Evolutionary conservation across 2,888 invertebrate genomes (phyloP), one percentile per base, ranked within the genome.

Genomic region (Sarcophaga subvicina): DNA sequence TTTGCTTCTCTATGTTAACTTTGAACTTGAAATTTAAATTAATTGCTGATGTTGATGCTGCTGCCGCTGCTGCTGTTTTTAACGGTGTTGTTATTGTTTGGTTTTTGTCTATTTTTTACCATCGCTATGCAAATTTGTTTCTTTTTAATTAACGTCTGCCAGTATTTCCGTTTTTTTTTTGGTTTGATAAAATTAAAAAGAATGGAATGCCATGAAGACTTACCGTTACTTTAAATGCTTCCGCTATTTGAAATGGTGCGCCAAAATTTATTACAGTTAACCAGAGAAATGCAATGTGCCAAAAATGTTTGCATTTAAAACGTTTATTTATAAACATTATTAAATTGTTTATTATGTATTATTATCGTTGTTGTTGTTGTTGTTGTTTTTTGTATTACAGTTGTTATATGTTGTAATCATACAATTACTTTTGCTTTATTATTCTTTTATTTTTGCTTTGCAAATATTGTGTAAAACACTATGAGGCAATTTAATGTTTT

Each of bases 211-310:
- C 8, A 10, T 37, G 37, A 49, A 6, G 76, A 90, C 91, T 91
- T 89, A 91, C 91, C 90, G 91, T 91, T 79, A 91, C 89, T 91
- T 91, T 91, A 71, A 90, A 89, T 80, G 90, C 90, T 89, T 90
- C 89, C 87, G 90, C 88, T 59, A 86, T 81, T 60, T 81, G 64
- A 27, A 84, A 59, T 75, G 73, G 80, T 76, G 66, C 62, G 20
- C 59, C 77, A 80, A 86, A 81, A 66, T 86, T 70, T 69, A 87
- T 72, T 85, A 90, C 14, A 81, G 80, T 17, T 4, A 79, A 27
- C 4, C 22, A n/a, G 17, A 81, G 59, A 20, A 72, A 77, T 10
- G 81, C 63, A 59, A 54, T 67, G 22, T 70, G 25, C 59, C 70
- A 66, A 12, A 64, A 17, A 66, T 75, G 64, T 64, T 47, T 63